phyloP scores from a whole-genome alignment of 2,113 vertebrate genomes.

The Anoura caudifer region DNA sequence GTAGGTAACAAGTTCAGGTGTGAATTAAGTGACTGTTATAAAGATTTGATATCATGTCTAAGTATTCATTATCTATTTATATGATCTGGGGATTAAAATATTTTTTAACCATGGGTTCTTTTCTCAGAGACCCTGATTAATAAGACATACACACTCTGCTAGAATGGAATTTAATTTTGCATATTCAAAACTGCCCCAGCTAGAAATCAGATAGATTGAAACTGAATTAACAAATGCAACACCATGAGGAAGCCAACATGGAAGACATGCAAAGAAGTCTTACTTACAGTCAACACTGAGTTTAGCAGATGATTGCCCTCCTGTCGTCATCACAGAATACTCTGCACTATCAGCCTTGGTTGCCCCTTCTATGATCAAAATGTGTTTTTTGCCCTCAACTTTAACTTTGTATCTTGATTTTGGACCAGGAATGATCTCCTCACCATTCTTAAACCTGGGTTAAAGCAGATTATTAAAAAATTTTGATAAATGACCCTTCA shows the following conservation, averaged over 20 bases:
- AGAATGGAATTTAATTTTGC: neutral
- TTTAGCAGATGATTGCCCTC: slow-evolving; percentile 90
- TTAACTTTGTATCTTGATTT: slow-evolving; percentile 91
- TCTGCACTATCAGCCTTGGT: slow-evolving; percentile 91
- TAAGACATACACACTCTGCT: neutral
- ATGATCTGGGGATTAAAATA: neutral
- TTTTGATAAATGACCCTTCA: neutral
- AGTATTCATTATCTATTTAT: neutral
- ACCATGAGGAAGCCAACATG: neutral
- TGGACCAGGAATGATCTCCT: slow-evolving; percentile 91
- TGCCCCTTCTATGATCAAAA: slow-evolving; percentile 92
- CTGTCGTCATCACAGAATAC: slow-evolving; percentile 94
- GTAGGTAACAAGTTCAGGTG: neutral
- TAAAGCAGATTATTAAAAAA: neutral
- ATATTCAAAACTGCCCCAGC: neutral
- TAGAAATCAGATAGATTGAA: neutral
- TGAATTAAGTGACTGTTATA: neutral
- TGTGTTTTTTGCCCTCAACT: slow-evolving; percentile 93
- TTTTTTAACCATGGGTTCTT: neutral
- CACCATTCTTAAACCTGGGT: slow-evolving; percentile 95
- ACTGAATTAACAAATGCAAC: neutral
- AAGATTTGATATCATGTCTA: neutral
- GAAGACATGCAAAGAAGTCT: neutral
- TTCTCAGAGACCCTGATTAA: neutral
- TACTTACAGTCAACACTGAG: slow-evolving; percentile 91